Base-by-base conservation (phyloP, 2,888 invertebrate genomes). In the Diloba caeruleocephala region DNA sequence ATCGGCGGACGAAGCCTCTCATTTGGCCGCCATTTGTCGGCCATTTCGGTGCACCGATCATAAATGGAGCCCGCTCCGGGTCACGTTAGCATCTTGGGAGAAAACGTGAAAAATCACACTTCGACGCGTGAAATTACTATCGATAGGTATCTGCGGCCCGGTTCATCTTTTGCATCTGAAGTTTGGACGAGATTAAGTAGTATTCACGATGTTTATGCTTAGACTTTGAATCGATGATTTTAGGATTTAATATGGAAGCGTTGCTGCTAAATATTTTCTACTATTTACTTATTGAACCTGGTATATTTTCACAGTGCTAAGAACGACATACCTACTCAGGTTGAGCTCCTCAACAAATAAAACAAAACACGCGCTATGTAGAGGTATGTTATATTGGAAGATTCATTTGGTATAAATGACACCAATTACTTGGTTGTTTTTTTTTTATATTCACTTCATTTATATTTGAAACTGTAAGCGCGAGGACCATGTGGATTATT, bases 11-110 rank as follows among this genome's bases (percentile, higher is more conserved):
- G 88, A 90, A 92, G 90, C 92, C 93, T 92, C 92, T 93, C 91
- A 93, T 93, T 92, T 93, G 90, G 86, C 88, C 85, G 90, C 93
- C 88, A 93, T 93, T 93, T 93, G 93, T 90, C 92, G 92, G 92
- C 88, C 92, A 92, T 92, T 93, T 90, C 91, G 89, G 91, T 91
- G 88, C 86, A 88, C 89, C 87, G 89, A 90, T 92, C 93, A 90
- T 92, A 92, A 93, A 91, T 90, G 91, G 91, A 89, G 83, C 90
- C 88, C 87, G 88, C 88, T 90, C 73, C 87, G 79, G 92, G 89
- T 91, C 92, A 92, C 89, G 92, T 92, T 90, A 90, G 82, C 88
- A 84, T 91, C 88, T 88, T 85, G 76, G 81, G 85, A 88, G 89
- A 87, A 90, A 90, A 92, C 87, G 89, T 91, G 90, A 90, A 92